These are phyloP conservation scores for Eupithecia exiguata DNA, from an alignment of 2,888 invertebrate species.

Conservation along the genomic window DNA sequence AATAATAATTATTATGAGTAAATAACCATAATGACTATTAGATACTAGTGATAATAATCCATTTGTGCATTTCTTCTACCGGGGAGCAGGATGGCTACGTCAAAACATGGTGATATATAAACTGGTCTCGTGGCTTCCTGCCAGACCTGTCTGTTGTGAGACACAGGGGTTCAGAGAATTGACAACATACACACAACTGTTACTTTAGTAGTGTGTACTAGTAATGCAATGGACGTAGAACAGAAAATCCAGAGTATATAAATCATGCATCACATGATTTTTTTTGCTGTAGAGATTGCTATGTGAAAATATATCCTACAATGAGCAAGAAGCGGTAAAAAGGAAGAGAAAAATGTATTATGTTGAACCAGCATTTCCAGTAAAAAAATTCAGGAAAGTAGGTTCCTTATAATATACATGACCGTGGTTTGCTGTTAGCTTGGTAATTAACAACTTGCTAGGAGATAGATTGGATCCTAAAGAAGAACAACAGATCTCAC, in stretches of 20 bases:
- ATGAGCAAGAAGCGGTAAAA: no score
- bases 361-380: no score
- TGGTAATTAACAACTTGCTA: no score
- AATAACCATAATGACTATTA: no score
- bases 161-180: slow-evolving; percentile 50
- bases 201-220: background rate
- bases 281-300: background rate
- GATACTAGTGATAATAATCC: slow-evolving; percentile 37
- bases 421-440: no score
- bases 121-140: slow-evolving; percentile 71
- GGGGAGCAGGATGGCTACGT: slow-evolving; percentile 60
- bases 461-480: no score
- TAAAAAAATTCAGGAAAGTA: no score
- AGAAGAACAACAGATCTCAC: no score
- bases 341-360: no score
- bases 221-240: background rate
- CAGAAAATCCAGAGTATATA: background rate
- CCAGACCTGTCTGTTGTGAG: slow-evolving; percentile 63
- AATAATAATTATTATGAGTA: no score
- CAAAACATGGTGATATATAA: slow-evolving; percentile 80
- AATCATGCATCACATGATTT: background rate
- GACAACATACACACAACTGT: slow-evolving; percentile 8
- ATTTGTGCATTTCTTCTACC: slow-evolving; percentile 54
- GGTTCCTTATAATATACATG: no score
- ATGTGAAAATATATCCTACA: no score